phyloP scores from a whole-genome alignment of 2,888 invertebrate species.

The Ecliptopera silaceata region DNA sequence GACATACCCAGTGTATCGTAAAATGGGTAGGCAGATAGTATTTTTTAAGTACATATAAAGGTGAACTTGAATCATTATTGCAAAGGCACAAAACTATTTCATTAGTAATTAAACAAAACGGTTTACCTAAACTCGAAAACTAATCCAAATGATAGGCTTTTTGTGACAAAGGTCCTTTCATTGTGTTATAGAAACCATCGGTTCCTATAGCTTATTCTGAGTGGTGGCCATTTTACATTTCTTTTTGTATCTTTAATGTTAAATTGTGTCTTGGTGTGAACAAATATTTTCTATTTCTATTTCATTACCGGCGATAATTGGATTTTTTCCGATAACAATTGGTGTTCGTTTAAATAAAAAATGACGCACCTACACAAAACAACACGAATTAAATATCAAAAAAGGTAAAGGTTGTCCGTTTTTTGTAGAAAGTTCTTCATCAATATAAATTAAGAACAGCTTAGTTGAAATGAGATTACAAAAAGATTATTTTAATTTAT shows the following conservation, averaged over 20 bases:
- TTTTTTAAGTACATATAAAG: no score
- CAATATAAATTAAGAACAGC: background rate
- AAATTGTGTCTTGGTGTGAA: no score
- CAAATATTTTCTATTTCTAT: no score
- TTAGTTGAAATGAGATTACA: background rate
- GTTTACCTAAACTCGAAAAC: background rate
- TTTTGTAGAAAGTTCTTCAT: background rate
- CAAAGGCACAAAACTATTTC: no score
- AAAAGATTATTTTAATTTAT: background rate
- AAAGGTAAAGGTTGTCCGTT: slow-evolving; percentile 20
- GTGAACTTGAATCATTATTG: no score
- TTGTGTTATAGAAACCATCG: no score
- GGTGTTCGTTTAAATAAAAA: slow-evolving; percentile 27
- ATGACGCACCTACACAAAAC: slow-evolving; percentile 24
- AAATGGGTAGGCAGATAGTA: no score
- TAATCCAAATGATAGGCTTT: background rate
- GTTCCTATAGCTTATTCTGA: no score
- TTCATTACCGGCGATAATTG: no score
- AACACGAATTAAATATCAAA: slow-evolving; percentile 38
- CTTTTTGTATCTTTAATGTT: no score
- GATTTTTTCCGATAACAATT: slow-evolving; percentile 8
- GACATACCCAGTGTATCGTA: no score
- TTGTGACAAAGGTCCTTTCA: background rate
- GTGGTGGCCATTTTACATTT: no score
- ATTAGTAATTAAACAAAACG: background rate